Base-by-base conservation (phyloP, 2,888 invertebrate species). In the Dione vanillae region DNA sequence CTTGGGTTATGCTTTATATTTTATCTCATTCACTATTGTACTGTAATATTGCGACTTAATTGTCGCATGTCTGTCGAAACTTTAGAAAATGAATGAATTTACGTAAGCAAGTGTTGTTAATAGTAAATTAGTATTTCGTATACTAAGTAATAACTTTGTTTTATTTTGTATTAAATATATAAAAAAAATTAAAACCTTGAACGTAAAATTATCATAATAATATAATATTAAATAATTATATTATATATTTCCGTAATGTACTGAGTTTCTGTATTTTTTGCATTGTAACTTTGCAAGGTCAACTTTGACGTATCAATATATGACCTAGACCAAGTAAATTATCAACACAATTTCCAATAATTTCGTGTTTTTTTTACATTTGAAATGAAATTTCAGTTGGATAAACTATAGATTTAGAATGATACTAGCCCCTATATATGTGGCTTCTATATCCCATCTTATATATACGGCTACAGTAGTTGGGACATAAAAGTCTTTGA, bases 1-100 rank as follows among this genome's bases (percentile, higher is more conserved):
- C 86, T 75, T 73, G 19, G 47, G 49, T 64, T 64, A 61, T 61
- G n/a, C 61, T 61, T 20, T 45, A 61, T 27, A 10, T 61, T 43
- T 16, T 11, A 35, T 1, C 45, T 27, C 2, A 43, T 12, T 61
- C 45, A 61, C 35, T 27, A 35, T 61, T 45, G n/a, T 45, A 27
- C 10, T 12, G 2, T 10, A 27, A 16, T 61, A 45, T 27, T 43
- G 27, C 61, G 61, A 61, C 35, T 11, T 11, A 61, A 45, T 11
- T 16, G 61, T 45, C 45, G 61, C 61, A 27, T 56, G 56, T 61
- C 9, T 49, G 14, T 41, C n/a, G 43, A 14, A 61, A 41, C n/a
- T 27, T 45, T 61, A 61, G 27, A 5, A 45, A 45, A 27, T 2
- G 5, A 10, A 10, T 8, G 11, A n/a, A 41, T 35, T 11, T 20